Conservation (phyloP, 2,113 vertebrate species). For the Perca flavescens region DNA sequence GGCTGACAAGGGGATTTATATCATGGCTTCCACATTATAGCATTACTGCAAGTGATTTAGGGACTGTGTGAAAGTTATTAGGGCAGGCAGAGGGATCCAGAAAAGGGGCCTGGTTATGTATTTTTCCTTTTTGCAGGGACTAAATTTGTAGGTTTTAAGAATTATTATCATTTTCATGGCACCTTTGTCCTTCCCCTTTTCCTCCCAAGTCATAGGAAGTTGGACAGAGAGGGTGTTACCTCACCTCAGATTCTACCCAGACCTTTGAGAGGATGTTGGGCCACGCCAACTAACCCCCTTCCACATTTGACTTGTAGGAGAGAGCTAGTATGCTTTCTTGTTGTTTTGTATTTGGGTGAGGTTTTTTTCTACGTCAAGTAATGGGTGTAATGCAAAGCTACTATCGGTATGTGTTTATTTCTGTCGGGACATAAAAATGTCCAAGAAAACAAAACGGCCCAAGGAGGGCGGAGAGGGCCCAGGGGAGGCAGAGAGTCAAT, state of each 20-base stretch:
- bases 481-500: too few relatives aligned
- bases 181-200: neutral
- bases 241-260: neutral
- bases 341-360: too few relatives aligned
- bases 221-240: neutral
- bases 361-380: too few relatives aligned
- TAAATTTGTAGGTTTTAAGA: neutral
- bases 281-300: too few relatives aligned
- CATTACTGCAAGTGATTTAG: conserved; percentile 42
- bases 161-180: neutral
- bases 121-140: neutral
- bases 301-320: too few relatives aligned
- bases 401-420: too few relatives aligned
- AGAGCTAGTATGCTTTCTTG: too few relatives aligned
- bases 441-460: too few relatives aligned
- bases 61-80: conserved; percentile 25
- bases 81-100: neutral
- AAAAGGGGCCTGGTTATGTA: neutral
- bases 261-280: too few relatives aligned
- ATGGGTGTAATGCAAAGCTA: neutral
- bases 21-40: conserved; percentile 14
- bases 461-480: too few relatives aligned
- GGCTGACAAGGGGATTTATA: conserved; percentile 31
- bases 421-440: too few relatives aligned
- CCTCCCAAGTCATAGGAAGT: neutral